phyloP scores from a whole-genome alignment of 2,888 invertebrate genomes.

The Nephrotoma appendiculata region DNA sequence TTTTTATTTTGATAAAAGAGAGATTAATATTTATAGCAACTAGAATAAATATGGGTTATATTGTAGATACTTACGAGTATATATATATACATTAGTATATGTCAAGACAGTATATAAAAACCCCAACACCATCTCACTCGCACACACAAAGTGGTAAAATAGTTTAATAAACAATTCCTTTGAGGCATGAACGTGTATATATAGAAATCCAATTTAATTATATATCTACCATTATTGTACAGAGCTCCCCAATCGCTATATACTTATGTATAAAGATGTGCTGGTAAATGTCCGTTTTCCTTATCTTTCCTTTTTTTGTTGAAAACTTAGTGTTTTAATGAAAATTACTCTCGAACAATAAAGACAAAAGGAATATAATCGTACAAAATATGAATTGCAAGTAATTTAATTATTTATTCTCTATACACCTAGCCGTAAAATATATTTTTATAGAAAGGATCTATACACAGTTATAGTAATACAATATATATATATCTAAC shows the following conservation, averaged over 20 bases:
- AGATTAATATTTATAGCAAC: not conserved
- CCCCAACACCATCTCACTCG: too few species aligned
- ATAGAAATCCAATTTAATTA: not conserved
- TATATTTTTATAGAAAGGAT: not conserved
- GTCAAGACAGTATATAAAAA: not conserved
- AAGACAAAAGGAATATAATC: not conserved
- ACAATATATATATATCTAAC: too few species aligned
- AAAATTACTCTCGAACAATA: not conserved
- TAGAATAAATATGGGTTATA: not conserved
- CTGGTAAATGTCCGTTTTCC: not conserved
- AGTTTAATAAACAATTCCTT: not conserved
- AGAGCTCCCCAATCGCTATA: not conserved
- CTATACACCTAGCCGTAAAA: not conserved
- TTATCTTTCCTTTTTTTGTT: not conserved
- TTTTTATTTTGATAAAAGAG: not conserved
- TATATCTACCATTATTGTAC: not conserved
- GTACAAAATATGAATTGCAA: not conserved
- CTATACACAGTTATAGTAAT: not conserved
- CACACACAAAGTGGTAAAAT: not conserved
- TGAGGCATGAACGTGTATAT: not conserved
- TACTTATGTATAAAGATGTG: not conserved
- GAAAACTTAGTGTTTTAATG: not conserved
- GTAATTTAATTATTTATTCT: not conserved
- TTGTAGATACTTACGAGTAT: not conserved
- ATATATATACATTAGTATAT: not conserved